Evolutionary conservation across 2,888 invertebrate species (phyloP).

Genomic region (Leptinotarsa tumamoca): DNA sequence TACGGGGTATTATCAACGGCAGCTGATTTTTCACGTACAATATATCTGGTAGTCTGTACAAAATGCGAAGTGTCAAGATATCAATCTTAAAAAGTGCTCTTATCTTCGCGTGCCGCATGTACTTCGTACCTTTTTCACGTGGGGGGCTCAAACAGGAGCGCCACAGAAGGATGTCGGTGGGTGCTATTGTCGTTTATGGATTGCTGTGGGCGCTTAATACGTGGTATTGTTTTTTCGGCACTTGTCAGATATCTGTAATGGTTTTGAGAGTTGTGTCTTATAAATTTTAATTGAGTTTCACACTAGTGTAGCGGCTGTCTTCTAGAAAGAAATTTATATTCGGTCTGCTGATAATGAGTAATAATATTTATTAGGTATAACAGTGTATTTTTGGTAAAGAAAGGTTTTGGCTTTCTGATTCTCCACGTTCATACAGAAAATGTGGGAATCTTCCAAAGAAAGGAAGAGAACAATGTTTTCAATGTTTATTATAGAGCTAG

Average conservation of each 20-base stretch:
- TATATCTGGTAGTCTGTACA: constrained; percentile 30
- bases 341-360: no score
- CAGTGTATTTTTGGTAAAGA: no score
- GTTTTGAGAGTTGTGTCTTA: background rate
- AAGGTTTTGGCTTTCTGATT: no score
- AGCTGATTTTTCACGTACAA: constrained; percentile 17
- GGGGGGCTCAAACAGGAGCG: constrained; percentile 36
- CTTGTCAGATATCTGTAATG: background rate
- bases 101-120: constrained; percentile 45
- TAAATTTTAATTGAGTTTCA: background rate
- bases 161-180: constrained; percentile 20
- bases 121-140: constrained; percentile 43
- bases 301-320: background rate
- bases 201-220: background rate
- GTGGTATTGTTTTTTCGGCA: background rate
- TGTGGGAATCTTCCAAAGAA: no score
- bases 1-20: background rate
- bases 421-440: no score
- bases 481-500: no score
- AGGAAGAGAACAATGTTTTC: no score
- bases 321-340: no score
- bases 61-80: constrained; percentile 44
- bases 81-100: constrained; percentile 43
- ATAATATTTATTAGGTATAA: no score
- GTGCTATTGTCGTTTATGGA: background rate